Conservation (phyloP, 2,113 vertebrate genomes). For the Carollia perspicillata region DNA sequence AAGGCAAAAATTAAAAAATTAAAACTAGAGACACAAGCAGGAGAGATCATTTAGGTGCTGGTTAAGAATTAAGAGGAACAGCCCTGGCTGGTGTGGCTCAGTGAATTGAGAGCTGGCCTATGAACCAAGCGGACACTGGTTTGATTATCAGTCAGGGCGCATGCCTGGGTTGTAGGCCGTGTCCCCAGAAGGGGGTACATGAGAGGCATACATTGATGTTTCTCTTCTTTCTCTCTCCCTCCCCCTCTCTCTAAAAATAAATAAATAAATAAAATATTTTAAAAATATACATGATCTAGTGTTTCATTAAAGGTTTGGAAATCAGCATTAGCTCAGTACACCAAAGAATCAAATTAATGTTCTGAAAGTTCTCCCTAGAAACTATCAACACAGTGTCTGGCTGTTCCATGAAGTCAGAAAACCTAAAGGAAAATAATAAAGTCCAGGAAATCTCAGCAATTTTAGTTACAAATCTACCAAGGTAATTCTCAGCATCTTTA, state of each 20-base stretch:
- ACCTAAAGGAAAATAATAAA: conserved; percentile 23
- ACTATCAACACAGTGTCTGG: neutral
- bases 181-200: too few relatives aligned
- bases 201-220: too few relatives aligned
- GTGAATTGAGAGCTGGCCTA: too few relatives aligned
- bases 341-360: neutral
- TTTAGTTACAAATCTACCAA: conserved; percentile 4
- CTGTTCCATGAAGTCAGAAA: conserved; percentile 10
- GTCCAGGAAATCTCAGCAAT: neutral
- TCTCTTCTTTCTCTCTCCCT: too few relatives aligned
- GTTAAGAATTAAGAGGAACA: neutral
- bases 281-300: neutral
- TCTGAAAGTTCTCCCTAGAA: neutral
- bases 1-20: neutral
- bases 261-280: too few relatives aligned
- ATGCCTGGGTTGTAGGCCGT: too few relatives aligned
- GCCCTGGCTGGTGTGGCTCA: too few relatives aligned
- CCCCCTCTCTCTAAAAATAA: too few relatives aligned
- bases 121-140: too few relatives aligned
- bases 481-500: neutral
- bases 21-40: neutral
- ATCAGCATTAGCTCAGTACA: neutral
- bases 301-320: conserved; percentile 14
- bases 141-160: too few relatives aligned
- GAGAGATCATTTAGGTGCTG: neutral